phyloP scores from a whole-genome alignment of 2,888 invertebrate species.

The Tortrix viridana region DNA sequence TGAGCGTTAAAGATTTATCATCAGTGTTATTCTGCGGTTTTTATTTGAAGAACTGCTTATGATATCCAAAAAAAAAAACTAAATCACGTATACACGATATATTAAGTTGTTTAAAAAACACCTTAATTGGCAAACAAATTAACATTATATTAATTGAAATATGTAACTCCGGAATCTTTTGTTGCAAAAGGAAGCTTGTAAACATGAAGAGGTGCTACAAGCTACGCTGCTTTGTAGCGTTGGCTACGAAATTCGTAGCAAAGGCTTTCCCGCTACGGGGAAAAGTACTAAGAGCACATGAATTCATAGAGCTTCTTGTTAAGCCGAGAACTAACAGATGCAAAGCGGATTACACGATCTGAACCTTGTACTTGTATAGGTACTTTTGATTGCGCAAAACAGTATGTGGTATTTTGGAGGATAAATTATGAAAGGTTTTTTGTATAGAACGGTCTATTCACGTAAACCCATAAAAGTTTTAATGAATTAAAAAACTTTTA shows the following conservation, averaged over 20 bases:
- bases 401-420: neutral
- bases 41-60: too few species aligned
- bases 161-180: neutral
- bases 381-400: neutral
- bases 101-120: too few species aligned
- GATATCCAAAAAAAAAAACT: too few species aligned
- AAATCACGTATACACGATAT: too few species aligned
- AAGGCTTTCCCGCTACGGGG: conserved; percentile 26
- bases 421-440: conserved; percentile 23
- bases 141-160: neutral
- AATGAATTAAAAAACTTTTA: too few species aligned
- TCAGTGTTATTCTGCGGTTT: too few species aligned
- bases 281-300: conserved; percentile 25
- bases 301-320: neutral
- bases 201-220: conserved; percentile 11
- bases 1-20: neutral
- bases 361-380: neutral
- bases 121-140: too few species aligned
- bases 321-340: neutral
- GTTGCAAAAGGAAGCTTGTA: neutral
- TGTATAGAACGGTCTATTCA: neutral
- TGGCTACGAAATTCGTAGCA: conserved; percentile 28
- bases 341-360: neutral
- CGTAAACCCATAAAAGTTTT: too few species aligned
- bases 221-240: conserved; percentile 8